Evolutionary conservation across 2,888 invertebrate genomes (phyloP), one percentile per base, ranked within the genome.

Genomic region (Drosophila emarginata): DNA sequence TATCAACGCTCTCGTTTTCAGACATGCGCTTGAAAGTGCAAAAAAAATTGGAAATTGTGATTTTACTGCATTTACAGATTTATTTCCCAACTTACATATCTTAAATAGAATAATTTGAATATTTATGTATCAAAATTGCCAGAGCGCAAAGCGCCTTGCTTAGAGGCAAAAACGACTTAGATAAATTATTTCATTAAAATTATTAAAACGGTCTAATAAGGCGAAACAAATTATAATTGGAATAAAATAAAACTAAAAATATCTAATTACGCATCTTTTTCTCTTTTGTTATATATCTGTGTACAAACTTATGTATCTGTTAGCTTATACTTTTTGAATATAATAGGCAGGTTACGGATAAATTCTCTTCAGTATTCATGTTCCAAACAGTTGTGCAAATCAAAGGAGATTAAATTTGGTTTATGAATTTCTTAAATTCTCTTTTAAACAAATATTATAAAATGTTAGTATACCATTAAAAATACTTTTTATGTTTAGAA

Each of bases 51-150:
- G 78, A 78, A 78, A 78, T 78, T 78, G 78, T 78, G 78, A 78
- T 78, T 78, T 80, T 74, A 80, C 72, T 72, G 78, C 74, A 78
- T 80, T 80, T 78, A 78, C 74, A 64, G 69, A 79, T 73, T 59
- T 72, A 64, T 74, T 78, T 78, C 80, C 80, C 80, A 71, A 80
- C 78, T 80, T 75, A 80, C 78, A 77, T 75, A 80, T 71, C 69
- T 59, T 80, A 67, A 78, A 80, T 78, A 78, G 78, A 67, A 72
- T 78, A 78, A 78, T 77, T 57, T 77, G 80, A 80, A 71, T 68
- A 72, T 79, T 69, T 76, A 56, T 79, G 67, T 79, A 76, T 73
- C 67, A 72, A 67, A 57, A 61, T 79, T 79, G 77, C 79, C 77
- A 76, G 73, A 73, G 77, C 77, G 77, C 77, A 67, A 78, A 78